A percentile compares a stretch with the other conserved stretches of the same genome.
Evolutionary conservation across 2,113 vertebrate genomes (phyloP).

Genomic region (Arvicanthis niloticus): DNA sequence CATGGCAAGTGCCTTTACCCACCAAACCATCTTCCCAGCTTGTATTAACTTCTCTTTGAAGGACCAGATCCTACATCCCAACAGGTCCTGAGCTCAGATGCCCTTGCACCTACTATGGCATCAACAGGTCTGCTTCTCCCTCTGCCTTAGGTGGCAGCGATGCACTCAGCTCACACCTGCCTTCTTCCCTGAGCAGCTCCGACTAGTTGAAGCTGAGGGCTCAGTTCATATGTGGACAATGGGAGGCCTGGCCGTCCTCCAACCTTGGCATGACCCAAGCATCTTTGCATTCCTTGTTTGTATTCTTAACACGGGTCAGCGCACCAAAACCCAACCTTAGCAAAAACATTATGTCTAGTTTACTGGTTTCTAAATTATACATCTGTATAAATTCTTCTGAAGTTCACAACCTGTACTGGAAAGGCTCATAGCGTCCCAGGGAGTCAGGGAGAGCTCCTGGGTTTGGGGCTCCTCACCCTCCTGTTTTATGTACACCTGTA

Average conservation of each 20-base stretch:
- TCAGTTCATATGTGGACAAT: not conserved
- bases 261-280: accelerated
- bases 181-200: not conserved
- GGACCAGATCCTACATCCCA: not conserved
- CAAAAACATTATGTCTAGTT: not conserved
- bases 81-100: not conserved
- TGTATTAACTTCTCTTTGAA: not conserved
- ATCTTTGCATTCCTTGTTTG: not conserved
- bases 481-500: accelerated
- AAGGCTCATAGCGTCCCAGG: not conserved
- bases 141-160: not conserved
- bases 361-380: not conserved
- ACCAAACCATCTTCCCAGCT: not conserved
- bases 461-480: not conserved
- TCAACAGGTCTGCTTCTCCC: not conserved
- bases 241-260: not conserved
- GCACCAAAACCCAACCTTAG: not conserved
- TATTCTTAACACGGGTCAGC: not conserved
- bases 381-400: not conserved
- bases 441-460: not conserved
- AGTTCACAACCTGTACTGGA: not conserved
- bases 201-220: not conserved
- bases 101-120: not conserved
- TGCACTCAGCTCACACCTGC: accelerated
- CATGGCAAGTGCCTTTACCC: not conserved